Base-by-base conservation (phyloP, 2,797 vertebrate species). In the Onychomys torridus region DNA sequence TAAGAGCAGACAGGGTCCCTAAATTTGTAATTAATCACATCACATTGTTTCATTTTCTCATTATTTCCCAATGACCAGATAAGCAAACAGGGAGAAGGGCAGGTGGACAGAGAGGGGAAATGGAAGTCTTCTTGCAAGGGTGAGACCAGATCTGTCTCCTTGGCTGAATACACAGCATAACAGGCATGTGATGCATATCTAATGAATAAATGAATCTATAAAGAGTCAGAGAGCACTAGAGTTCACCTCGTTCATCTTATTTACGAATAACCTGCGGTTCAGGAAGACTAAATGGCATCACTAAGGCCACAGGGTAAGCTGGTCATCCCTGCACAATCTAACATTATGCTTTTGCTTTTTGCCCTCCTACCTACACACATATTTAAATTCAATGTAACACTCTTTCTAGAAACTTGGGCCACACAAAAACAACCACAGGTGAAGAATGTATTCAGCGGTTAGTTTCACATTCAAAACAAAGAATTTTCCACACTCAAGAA, bases 21-120 rank as follows among this genome's bases (percentile, higher is more conserved):
- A 90, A 82, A 81, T 90, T 57, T 71, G 32, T 89, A 94, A 92
- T 83, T 90, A 77, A 90, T 92, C 67, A 91, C 85, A 89, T 96
- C 78, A 82, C 37, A 67, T 4, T 77, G 75, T 63, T 95, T 97
- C 75, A 84, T 81, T 93, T 91, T 52, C 89, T 97, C 67, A 76
- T 84, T 91, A 90, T 63, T 82, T 57, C 82, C 86, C 85, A 90
- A 92, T 23, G 93, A 65, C n/a, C 27, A 94, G 40, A 78, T n/a
- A 94, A 94, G 61, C 82, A 59, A 76, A 81, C 8, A 7, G 14
- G 13, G 16, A 90, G 32, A 85, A 88, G n/a, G 65, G 40, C 11
- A 92, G 73, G 27, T 23, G 43, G 78, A 85, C 61, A 78, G 65
- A 88, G 4, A 25, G 10, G 61, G 8, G 2, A 90, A 94, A 85